Base-by-base conservation (phyloP, 2,888 invertebrate species). In the Melinaea marsaeus region DNA sequence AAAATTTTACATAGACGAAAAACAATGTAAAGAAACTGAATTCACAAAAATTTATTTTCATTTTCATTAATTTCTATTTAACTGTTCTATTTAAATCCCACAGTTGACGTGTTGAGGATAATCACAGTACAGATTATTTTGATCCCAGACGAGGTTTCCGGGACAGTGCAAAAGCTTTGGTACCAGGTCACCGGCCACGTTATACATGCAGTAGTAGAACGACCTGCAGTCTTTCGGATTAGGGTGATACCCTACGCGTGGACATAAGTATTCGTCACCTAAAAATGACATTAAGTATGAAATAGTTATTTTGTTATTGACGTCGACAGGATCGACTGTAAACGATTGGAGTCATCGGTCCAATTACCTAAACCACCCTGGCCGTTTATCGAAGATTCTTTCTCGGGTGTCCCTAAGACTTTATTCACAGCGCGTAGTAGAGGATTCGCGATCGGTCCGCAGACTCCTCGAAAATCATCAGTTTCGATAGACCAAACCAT, bases 401-500 rank as follows among this genome's bases (percentile, higher is more conserved):
- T 11, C 34, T 62, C 57, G 57, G 68, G 63, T 58, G 62, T 69
- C 6, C 60, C 69, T 37, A 85, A 68, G 35, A 79, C 83, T 9
- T 59, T 70, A 69, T 94, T 93, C 56, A 95, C 91, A 6, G 92
- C 81, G 42, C 79, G 91, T 13, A 95, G 74, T 5, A 96, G 79
- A 0, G 94, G 93, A 79, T 91, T 94, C 57, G 86, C 86, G 46
- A 86, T 88, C 5, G 73, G 75, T 0, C 93, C 92, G 71, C 95
- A 95, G 0, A 77, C 70, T 0, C 94, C 95, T 11, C 77, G 84
- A 73, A 95, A 95, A 75, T 96, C 96, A 72, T 96, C 96, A 4
- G 94, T 94, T 77, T 96, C 96, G 9, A 96, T 88, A 55, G 95
- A 94, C 96, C 96, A 96, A 0, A 95, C 76, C 95, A 96, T 95